A percentile compares a stretch with the other conserved stretches of the same genome.
phyloP scores from a whole-genome alignment of 2,888 invertebrate genomes.

The Lepidocyrtinus sp. region DNA sequence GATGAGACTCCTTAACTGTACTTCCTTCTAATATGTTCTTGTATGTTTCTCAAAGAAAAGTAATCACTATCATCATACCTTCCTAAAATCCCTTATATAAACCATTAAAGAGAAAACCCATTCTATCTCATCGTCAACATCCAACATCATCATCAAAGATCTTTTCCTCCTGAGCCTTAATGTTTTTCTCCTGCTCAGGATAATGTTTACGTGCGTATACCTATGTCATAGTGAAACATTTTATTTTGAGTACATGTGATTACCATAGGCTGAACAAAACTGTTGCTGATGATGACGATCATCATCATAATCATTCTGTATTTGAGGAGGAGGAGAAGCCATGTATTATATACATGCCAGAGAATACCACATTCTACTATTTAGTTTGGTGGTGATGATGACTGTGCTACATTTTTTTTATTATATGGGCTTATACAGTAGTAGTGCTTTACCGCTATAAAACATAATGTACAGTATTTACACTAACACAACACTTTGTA shows the following conservation, averaged over 20 bases:
- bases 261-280: neutral
- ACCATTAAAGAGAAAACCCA: neutral
- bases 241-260: neutral
- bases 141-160: neutral
- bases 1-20: neutral
- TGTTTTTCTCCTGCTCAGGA: no score
- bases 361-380: no score
- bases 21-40: neutral
- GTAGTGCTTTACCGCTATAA: slow-evolving; percentile 25
- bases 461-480: slow-evolving; percentile 1
- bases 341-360: no score
- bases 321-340: neutral
- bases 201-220: neutral
- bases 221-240: neutral
- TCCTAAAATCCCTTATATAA: neutral
- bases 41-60: neutral
- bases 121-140: neutral
- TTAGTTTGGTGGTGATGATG: slow-evolving; percentile 5
- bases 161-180: neutral
- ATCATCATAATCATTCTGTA: neutral
- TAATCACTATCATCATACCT: neutral
- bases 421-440: slow-evolving; percentile 11
- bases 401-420: neutral
- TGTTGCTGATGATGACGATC: neutral
- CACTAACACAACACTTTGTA: neutral